phyloP scores from a whole-genome alignment of 2,888 invertebrate species.

The Diabrotica balteata region DNA sequence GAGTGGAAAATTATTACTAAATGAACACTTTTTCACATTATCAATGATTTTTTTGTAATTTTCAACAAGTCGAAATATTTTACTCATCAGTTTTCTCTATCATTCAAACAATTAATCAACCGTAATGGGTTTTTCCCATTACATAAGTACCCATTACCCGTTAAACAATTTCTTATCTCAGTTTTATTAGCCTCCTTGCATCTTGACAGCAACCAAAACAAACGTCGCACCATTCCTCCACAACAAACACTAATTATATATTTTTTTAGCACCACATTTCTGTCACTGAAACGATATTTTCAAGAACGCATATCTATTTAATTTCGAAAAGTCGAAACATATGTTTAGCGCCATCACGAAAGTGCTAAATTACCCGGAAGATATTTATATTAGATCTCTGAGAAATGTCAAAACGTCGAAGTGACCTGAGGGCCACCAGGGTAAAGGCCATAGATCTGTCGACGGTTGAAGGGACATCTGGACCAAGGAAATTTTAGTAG shows the following conservation, averaged over 20 bases:
- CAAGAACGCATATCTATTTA: slow-evolving; percentile 18
- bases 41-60: no score
- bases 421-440: slow-evolving; percentile 11
- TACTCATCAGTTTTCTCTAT: no score
- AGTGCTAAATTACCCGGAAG: slow-evolving; percentile 28
- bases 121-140: no score
- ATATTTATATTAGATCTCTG: slow-evolving; percentile 23
- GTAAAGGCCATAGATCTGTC: slow-evolving; percentile 26
- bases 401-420: slow-evolving; percentile 15
- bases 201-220: no score
- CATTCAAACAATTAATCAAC: no score
- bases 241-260: slow-evolving; percentile 1
- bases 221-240: background rate
- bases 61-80: no score
- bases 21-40: no score
- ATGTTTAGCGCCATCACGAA: slow-evolving; percentile 35
- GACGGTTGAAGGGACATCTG: slow-evolving; percentile 21
- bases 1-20: no score
- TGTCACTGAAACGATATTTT: slow-evolving; percentile 9
- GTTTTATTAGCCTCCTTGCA: no score
- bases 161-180: no score
- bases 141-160: no score
- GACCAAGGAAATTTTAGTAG: background rate
- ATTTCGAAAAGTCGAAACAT: slow-evolving; percentile 33
- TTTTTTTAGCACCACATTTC: slow-evolving; percentile 13